Conservation (phyloP, 2,888 invertebrate species). For the Troides helena region DNA sequence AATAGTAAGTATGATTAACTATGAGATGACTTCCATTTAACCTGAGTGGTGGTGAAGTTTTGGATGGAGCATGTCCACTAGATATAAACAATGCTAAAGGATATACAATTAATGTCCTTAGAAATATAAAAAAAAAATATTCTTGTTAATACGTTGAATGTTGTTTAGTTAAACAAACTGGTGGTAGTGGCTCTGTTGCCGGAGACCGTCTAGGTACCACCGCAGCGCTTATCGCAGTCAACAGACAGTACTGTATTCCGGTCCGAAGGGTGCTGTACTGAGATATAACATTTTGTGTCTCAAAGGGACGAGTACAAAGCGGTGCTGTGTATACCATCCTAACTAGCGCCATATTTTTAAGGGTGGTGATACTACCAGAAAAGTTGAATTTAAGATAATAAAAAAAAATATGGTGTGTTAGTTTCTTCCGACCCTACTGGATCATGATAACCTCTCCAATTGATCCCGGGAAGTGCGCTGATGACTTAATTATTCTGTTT, state of each 20-base stretch:
- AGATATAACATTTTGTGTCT: too few species aligned
- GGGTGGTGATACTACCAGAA: neutral
- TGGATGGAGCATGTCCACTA: too few species aligned
- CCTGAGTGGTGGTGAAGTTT: too few species aligned
- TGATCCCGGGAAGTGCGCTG: slow-evolving; percentile 17
- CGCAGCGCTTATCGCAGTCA: too few species aligned
- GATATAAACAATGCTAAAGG: too few species aligned
- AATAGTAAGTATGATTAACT: too few species aligned
- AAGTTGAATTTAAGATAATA: too few species aligned
- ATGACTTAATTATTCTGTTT: slow-evolving; percentile 12
- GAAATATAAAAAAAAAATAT: neutral
- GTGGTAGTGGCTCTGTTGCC: too few species aligned
- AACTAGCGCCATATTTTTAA: neutral
- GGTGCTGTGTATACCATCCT: neutral
- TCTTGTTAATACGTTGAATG: neutral
- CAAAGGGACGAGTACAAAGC: neutral
- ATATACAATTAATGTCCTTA: neutral
- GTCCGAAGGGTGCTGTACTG: too few species aligned
- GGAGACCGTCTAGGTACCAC: too few species aligned
- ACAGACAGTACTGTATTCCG: too few species aligned
- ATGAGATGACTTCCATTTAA: too few species aligned
- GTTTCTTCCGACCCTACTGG: slow-evolving; percentile 19
- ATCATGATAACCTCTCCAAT: slow-evolving; percentile 33
- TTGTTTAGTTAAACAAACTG: neutral
- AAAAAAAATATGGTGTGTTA: neutral